Conservation (phyloP, 2,113 vertebrate species). For the Recurvirostra avosetta region DNA sequence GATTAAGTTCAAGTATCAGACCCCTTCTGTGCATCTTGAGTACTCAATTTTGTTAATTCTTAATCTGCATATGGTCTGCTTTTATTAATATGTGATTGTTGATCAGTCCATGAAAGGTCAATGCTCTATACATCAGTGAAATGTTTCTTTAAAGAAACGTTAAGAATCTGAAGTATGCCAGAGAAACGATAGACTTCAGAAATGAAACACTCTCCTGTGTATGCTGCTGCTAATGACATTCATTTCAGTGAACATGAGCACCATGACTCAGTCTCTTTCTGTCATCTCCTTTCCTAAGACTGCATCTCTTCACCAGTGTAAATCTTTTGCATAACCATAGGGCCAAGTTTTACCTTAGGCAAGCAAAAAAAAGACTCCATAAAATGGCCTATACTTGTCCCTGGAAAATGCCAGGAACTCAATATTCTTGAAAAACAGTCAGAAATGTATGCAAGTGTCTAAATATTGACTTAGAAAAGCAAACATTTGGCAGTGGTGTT, state of each 20-base stretch:
- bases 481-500: not conserved
- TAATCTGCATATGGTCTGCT: not conserved
- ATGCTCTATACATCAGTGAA: not conserved
- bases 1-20: not conserved
- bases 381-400: not conserved
- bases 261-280: not conserved
- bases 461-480: not conserved
- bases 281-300: not conserved
- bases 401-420: not conserved
- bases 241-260: not conserved
- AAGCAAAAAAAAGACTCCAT: not conserved
- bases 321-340: not conserved
- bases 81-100: not conserved
- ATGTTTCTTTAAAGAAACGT: not conserved
- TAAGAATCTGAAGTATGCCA: not conserved
- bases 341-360: not conserved
- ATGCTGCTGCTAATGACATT: not conserved
- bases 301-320: not conserved
- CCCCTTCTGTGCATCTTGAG: not conserved
- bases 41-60: not conserved
- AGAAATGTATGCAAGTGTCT: not conserved
- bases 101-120: not conserved
- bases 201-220: not conserved
- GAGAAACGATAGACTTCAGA: not conserved
- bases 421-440: not conserved